phyloP scores from a whole-genome alignment of 37 sponge, comb jelly and placozoan species.

The Crambe crambe region DNA sequence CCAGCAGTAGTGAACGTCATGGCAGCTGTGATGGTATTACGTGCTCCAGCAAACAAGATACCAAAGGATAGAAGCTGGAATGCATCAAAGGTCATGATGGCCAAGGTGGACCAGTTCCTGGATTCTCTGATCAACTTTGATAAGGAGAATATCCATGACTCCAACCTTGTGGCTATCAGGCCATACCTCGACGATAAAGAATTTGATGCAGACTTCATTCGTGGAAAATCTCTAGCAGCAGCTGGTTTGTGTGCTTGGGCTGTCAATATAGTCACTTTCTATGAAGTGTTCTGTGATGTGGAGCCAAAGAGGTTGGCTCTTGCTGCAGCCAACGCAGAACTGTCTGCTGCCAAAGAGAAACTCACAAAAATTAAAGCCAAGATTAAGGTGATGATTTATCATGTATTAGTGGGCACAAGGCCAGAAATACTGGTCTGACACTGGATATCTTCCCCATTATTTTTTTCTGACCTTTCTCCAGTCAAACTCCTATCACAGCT shows the following conservation, averaged over 20 bases:
- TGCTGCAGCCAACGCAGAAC: slow-evolving; percentile 92
- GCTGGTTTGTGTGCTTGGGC: slow-evolving; percentile 96
- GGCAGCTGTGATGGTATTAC: slow-evolving; percentile 92
- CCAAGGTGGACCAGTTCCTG: slow-evolving; percentile 93
- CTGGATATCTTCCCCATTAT: too few species aligned
- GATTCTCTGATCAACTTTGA: slow-evolving; percentile 90
- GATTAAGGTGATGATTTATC: slow-evolving; percentile 80
- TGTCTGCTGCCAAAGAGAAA: slow-evolving; percentile 89
- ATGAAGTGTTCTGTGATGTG: slow-evolving; percentile 97
- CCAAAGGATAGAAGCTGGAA: slow-evolving; percentile 97
- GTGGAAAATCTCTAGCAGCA: slow-evolving; percentile 88
- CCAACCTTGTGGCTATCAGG: slow-evolving; percentile 84
- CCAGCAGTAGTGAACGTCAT: slow-evolving; percentile 93
- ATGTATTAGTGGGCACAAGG: too few species aligned
- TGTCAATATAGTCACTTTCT: slow-evolving; percentile 92
- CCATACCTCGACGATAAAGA: slow-evolving; percentile 87
- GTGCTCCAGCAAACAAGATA: slow-evolving; percentile 85
- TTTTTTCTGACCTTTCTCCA: background rate
- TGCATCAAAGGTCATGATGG: slow-evolving; percentile 85
- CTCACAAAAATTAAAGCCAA: slow-evolving; percentile 90
- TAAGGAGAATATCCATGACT: slow-evolving; percentile 92
- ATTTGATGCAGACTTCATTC: slow-evolving; percentile 90
- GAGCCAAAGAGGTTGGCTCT: slow-evolving; percentile 97
- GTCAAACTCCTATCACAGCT: too few species aligned
- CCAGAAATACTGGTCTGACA: too few species aligned